Percentiles rank a stretch among this genome's conserved stretches.
Conservation (phyloP, 2,113 vertebrate species). For the Chelonoidis abingdonii region DNA sequence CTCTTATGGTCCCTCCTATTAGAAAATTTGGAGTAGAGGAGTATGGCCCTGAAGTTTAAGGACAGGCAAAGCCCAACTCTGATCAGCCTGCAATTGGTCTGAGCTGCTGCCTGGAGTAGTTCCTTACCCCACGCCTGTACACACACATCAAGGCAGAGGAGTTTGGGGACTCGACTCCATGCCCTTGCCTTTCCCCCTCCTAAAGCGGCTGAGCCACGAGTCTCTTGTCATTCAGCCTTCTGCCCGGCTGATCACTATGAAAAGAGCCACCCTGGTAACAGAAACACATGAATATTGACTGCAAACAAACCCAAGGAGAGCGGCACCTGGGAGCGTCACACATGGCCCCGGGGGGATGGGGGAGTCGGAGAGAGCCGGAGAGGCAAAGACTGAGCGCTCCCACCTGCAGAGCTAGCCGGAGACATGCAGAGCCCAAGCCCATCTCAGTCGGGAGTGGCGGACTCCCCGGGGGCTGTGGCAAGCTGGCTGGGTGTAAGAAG, state of each 20-base stretch:
- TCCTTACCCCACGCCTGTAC: background rate
- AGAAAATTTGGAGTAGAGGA: background rate
- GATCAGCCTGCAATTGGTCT: background rate
- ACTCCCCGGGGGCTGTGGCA: too few relatives aligned
- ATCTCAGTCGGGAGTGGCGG: background rate
- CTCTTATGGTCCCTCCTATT: background rate
- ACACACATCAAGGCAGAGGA: background rate
- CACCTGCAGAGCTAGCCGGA: background rate
- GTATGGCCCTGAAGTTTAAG: background rate
- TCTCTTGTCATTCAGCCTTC: slow-evolving; percentile 88
- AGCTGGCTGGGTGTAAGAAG: background rate
- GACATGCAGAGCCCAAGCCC: background rate
- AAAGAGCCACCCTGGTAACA: slow-evolving; percentile 82
- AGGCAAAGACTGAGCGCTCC: background rate
- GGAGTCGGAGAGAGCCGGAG: background rate
- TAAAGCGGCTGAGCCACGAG: slow-evolving; percentile 86
- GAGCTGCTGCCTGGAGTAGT: background rate
- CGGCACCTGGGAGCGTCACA: slow-evolving; percentile 66
- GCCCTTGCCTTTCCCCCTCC: background rate
- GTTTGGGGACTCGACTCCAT: background rate
- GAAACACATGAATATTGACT: slow-evolving; percentile 88
- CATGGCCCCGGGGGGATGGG: background rate
- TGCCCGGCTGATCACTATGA: slow-evolving; percentile 83
- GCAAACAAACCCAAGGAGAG: slow-evolving; percentile 73
- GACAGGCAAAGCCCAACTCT: background rate